Evolutionary conservation across 2,888 invertebrate species (phyloP), one percentile per base, ranked within the genome.

Genomic region (Labia minor): DNA sequence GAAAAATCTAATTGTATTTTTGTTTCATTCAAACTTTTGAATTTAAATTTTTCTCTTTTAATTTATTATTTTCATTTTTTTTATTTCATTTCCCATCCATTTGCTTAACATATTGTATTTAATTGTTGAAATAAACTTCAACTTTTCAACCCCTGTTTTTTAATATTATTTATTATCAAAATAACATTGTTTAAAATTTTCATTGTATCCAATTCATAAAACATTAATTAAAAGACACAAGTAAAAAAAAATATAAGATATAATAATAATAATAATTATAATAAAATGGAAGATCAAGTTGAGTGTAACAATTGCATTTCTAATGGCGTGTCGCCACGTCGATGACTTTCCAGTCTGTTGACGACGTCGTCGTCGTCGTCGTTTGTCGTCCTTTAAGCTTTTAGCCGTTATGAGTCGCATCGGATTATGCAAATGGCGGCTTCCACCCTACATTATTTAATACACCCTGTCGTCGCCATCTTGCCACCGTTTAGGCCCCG

Each of bases 291-390:
- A 4, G 4, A 49, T 3, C 49, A 49, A 49, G 49, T 49, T 49
- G 49, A 49, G 49, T 49, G 49, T 8, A 49, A 49, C 49, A 49
- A 49, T 49, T 49, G 49, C 49, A 49, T 49, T 49, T 49, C 6
- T 49, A 49, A 49, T 49, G 49, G 49, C 26, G 16, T 49, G 49
- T 49, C 49, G 49, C 49, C 49, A 49, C 49, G n/a, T 49, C 49
- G 49, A 49, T 49, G 49, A 49, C 49, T 49, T 49, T 49, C 49
- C 49, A 49, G 49, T 49, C 49, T 49, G 49, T 49, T 49, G 49
- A 49, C 49, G 14, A 11, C 49, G 49, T 16, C 49, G 49, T 49
- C 49, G 49, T 16, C n/a, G 16, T 4, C 26, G 26, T 26, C 26
- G 26, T 26, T 26, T 26, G 4, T 26, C 26, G 26, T 26, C 26